Base-by-base conservation (phyloP, 2,888 invertebrate species). In the Lumbricus terrestris region DNA sequence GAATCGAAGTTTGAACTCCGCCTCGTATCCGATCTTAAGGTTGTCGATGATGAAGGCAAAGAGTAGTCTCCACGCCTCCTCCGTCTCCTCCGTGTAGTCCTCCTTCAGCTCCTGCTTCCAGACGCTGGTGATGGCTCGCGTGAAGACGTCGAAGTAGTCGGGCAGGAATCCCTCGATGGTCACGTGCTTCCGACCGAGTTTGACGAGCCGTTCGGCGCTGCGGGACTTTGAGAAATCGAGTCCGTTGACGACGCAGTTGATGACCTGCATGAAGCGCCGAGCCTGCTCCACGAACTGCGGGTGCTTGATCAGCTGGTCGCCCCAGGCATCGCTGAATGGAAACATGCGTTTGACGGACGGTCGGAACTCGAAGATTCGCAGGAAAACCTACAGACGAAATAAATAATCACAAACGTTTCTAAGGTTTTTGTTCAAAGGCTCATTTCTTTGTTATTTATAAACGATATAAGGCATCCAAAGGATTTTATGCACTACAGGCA, bases 81-180 rank as follows among this genome's bases (percentile, higher is more conserved):
- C 42, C 37, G 82, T 54, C 42, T 90, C 90, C 16, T 88, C 47
- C 35, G 89, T 83, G 54, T 88, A 89, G 42, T 83, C n/a, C 15
- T 90, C 90, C 85, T 89, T 89, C 16, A 91, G 91, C 54, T 90
- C 90, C n/a, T 69, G 37, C 69, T 90, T 82, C 91, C 91, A 91
- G 29, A 90, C 88, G 54, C 47, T 82, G 40, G 90, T 37, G 37
- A 91, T 90, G 88, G 90, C 89, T 69, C 89, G 88, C 40, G 88
- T 82, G 88, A 90, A 91, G 33, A 91, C 90, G 69, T 89, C 82
- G 90, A 90, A 89, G 88, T 91, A 90, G n/a, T 89, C 69, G n/a
- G 82, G 82, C 35, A 83, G 40, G 83, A 91, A 89, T 23, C 90
- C 90, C 23, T 54, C 40, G 16, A 82, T 88, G 82, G 38, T 82